These are phyloP conservation scores for Thelaira solivaga DNA, from an alignment of 2,888 invertebrate genomes.

Conservation along the genomic window DNA sequence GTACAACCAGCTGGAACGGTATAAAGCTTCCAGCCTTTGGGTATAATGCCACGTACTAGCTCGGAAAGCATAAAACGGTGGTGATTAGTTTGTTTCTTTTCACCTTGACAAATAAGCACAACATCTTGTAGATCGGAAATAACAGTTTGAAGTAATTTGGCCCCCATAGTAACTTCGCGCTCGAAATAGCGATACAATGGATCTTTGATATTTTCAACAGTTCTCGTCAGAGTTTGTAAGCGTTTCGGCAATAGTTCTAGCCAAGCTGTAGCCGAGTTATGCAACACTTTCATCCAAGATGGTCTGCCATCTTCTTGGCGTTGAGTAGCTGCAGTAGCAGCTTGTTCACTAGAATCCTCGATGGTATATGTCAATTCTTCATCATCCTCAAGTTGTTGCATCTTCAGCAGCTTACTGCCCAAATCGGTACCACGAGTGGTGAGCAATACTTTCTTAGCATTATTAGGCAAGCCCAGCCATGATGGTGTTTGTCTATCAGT, in stretches of 20 bases:
- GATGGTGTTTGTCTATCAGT: slow-evolving; percentile 97
- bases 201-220: slow-evolving; percentile 98
- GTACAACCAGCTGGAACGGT: slow-evolving; percentile 95
- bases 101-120: slow-evolving; percentile 93
- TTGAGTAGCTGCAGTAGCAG: slow-evolving; percentile 66
- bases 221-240: slow-evolving; percentile 89
- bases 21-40: slow-evolving; percentile 94
- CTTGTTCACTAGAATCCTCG: slow-evolving; percentile 79
- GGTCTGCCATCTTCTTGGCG: slow-evolving; percentile 91
- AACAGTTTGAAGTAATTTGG: slow-evolving; percentile 91
- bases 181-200: slow-evolving; percentile 99
- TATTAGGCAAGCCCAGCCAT: slow-evolving; percentile 98
- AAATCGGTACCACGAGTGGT: slow-evolving; percentile 93
- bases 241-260: slow-evolving; percentile 91
- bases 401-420: slow-evolving; percentile 95
- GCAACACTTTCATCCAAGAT: slow-evolving; percentile 98
- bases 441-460: slow-evolving; percentile 94
- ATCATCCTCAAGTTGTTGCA: slow-evolving; percentile 97
- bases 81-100: slow-evolving; percentile 99
- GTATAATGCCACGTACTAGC: slow-evolving; percentile 96
- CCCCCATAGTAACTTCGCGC: slow-evolving; percentile 96
- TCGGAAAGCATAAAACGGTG: slow-evolving; percentile 96
- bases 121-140: slow-evolving; percentile 94
- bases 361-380: slow-evolving; percentile 91
- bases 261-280: slow-evolving; percentile 95